phyloP scores from a whole-genome alignment of 2,888 invertebrate genomes.

The Nemoura dubitans region DNA sequence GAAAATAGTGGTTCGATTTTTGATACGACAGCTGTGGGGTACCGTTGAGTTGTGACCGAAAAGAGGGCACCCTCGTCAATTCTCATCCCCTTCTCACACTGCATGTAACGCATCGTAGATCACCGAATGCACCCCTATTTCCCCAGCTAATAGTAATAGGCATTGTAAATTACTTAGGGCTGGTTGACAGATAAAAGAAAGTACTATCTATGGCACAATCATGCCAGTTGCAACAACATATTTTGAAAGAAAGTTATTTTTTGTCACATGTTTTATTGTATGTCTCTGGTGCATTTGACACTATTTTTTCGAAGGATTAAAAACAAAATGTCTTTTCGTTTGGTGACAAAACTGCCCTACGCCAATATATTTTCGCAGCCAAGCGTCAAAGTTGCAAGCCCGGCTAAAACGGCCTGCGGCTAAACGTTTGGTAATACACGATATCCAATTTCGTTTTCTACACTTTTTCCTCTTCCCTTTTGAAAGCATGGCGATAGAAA shows the following conservation, averaged over 20 bases:
- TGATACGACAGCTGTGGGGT: constrained; percentile 2
- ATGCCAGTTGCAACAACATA: background rate
- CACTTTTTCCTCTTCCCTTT: background rate
- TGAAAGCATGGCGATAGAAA: background rate
- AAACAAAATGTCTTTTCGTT: background rate
- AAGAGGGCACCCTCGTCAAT: background rate
- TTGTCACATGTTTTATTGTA: background rate
- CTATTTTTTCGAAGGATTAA: background rate
- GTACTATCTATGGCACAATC: too few species aligned
- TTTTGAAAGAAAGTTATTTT: background rate
- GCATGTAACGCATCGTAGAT: constrained; percentile 8
- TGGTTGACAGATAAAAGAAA: background rate
- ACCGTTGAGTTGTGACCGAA: background rate
- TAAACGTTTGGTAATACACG: background rate
- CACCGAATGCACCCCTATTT: constrained; percentile 20
- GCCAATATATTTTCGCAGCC: background rate
- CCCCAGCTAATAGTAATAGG: constrained; percentile 28
- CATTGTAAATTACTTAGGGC: constrained; percentile 37
- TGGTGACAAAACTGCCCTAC: background rate
- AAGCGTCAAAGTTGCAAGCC: background rate
- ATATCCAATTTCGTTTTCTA: background rate
- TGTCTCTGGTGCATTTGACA: background rate
- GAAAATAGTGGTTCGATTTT: constrained; percentile 9
- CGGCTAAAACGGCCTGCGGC: background rate
- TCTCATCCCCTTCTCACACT: constrained; percentile 19